Conservation (phyloP, 2,888 invertebrate species). For the Cenopis cana region DNA sequence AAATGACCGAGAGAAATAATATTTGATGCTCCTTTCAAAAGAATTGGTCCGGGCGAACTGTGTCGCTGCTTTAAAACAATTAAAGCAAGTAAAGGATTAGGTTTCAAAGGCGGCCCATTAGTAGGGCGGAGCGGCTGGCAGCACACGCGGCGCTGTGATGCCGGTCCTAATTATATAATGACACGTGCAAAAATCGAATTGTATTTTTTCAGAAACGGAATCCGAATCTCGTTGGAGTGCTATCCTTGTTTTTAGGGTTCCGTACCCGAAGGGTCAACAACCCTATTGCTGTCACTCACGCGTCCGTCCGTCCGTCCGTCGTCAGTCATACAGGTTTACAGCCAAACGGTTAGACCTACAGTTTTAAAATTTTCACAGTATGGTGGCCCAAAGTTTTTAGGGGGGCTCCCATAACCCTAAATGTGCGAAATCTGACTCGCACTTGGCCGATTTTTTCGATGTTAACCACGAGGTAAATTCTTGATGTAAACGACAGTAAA, state of each 20-base stretch:
- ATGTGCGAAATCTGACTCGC: too few species aligned
- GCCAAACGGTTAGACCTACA: too few species aligned
- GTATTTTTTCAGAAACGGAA: conserved; percentile 41
- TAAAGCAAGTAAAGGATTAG: conserved; percentile 57
- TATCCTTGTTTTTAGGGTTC: not conserved
- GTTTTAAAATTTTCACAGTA: too few species aligned
- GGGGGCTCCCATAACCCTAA: too few species aligned
- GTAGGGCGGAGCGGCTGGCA: conserved; percentile 51
- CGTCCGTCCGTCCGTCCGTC: too few species aligned
- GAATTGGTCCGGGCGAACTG: conserved; percentile 30
- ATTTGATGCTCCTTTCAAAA: conserved; percentile 16
- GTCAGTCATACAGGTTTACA: too few species aligned
- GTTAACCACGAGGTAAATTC: not conserved
- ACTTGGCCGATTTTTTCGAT: too few species aligned
- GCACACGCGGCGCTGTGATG: conserved; percentile 51
- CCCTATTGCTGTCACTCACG: too few species aligned
- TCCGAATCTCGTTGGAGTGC: not conserved
- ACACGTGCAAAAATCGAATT: conserved; percentile 42
- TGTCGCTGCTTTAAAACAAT: conserved; percentile 49
- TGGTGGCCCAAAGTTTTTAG: too few species aligned
- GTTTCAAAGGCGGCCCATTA: conserved; percentile 62
- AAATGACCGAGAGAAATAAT: conserved; percentile 10
- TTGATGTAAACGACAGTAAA: not conserved
- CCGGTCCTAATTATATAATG: conserved; percentile 45
- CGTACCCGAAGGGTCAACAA: too few species aligned